phyloP scores from a whole-genome alignment of 2,888 invertebrate species.

The Panorpa germanica region DNA sequence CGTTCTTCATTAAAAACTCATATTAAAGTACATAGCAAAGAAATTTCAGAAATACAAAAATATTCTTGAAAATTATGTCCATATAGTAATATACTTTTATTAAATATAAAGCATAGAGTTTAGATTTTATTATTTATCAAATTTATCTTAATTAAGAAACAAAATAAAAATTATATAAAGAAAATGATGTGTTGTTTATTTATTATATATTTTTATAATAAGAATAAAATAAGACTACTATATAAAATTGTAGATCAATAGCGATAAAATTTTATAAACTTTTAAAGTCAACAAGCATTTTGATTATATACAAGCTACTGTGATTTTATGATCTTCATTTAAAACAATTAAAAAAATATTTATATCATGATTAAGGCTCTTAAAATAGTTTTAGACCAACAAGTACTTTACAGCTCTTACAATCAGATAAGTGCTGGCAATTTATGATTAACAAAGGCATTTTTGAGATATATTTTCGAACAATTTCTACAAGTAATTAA shows the following conservation, averaged over 20 bases:
- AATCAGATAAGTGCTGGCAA: no score
- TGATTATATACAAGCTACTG: conserved; percentile 5
- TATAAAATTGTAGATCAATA: neutral
- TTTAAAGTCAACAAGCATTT: conserved; percentile 5
- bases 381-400: no score
- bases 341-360: conserved; percentile 6
- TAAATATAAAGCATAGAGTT: no score
- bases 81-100: no score
- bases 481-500: no score
- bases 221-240: neutral
- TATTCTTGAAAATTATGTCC: conserved; percentile 10
- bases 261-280: conserved; percentile 1
- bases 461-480: no score
- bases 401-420: no score
- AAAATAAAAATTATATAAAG: no score
- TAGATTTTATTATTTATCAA: no score
- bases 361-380: conserved; percentile 7
- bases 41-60: conserved; percentile 9
- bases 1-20: conserved; percentile 10
- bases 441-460: no score
- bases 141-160: no score
- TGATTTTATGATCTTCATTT: conserved; percentile 10
- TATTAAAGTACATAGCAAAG: conserved; percentile 9
- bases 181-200: no score
- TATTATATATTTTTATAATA: neutral